These are phyloP conservation scores for Bettongia penicillata DNA, from an alignment of 2,113 vertebrate genomes.

Conservation along the genomic window DNA sequence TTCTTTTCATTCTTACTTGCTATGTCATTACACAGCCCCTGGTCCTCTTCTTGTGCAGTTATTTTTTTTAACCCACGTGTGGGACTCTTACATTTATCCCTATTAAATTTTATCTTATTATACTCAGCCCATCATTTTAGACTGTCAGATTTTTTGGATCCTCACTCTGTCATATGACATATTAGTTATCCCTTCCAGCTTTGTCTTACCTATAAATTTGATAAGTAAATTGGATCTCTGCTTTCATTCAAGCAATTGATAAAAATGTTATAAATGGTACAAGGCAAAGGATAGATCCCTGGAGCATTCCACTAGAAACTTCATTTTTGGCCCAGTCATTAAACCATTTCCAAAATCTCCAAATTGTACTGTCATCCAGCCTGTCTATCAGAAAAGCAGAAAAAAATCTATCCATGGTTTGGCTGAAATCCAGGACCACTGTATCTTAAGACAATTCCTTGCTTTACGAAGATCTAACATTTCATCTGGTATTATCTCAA, in stretches of 20 bases:
- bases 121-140: background rate
- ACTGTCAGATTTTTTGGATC: background rate
- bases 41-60: background rate
- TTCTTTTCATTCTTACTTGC: background rate
- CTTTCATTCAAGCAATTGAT: background rate
- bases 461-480: background rate
- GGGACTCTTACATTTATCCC: background rate
- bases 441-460: background rate
- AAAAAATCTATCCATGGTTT: background rate
- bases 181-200: slow-evolving; percentile 2
- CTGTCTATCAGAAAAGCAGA: background rate
- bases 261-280: background rate
- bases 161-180: background rate
- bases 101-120: background rate
- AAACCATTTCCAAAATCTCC: background rate
- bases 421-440: background rate
- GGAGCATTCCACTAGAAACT: background rate
- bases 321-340: background rate
- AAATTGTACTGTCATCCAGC: background rate
- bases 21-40: background rate
- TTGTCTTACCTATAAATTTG: background rate
- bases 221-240: background rate
- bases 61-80: background rate
- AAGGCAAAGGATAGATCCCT: background rate
- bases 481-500: background rate